Evolutionary conservation across 92 coral and sea anemone genomes (phyloP).

Genomic region (Phymanthus crucifer): DNA sequence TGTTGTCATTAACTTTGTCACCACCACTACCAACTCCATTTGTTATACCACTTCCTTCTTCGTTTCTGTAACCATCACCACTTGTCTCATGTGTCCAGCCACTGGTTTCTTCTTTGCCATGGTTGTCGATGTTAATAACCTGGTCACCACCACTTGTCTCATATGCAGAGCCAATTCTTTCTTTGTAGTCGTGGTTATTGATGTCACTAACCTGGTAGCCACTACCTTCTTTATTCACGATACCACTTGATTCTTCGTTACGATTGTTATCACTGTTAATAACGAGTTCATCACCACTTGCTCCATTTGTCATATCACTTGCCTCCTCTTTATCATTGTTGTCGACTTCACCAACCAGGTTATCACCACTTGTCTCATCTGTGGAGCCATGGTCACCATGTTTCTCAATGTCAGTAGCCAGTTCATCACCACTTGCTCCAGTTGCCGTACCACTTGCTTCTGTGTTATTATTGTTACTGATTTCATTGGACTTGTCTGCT

Average conservation of each 20-base stretch:
- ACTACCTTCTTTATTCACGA: constrained; percentile 27
- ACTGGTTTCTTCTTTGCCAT: too few relatives aligned
- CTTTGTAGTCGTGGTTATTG: background rate
- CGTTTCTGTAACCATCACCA: background rate
- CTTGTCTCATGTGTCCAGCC: too few relatives aligned
- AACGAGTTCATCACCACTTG: background rate
- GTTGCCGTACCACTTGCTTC: too few relatives aligned
- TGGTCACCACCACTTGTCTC: background rate
- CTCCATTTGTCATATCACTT: background rate
- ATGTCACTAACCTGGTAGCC: background rate
- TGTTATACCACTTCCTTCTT: background rate
- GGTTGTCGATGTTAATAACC: background rate
- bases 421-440: too few relatives aligned
- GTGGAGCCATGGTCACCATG: too few relatives aligned
- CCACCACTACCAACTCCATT: background rate
- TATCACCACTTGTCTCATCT: background rate
- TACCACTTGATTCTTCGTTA: background rate
- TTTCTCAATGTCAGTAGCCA: too few relatives aligned
- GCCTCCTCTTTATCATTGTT: background rate
- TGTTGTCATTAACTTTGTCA: background rate
- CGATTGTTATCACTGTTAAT: background rate
- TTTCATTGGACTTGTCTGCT: too few relatives aligned
- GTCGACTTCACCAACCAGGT: background rate
- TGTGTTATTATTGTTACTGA: too few relatives aligned
- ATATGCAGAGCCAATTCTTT: background rate